These are phyloP conservation scores for Neoaliturus tenellus DNA, from an alignment of 2,888 invertebrate species.

Conservation along the genomic window DNA sequence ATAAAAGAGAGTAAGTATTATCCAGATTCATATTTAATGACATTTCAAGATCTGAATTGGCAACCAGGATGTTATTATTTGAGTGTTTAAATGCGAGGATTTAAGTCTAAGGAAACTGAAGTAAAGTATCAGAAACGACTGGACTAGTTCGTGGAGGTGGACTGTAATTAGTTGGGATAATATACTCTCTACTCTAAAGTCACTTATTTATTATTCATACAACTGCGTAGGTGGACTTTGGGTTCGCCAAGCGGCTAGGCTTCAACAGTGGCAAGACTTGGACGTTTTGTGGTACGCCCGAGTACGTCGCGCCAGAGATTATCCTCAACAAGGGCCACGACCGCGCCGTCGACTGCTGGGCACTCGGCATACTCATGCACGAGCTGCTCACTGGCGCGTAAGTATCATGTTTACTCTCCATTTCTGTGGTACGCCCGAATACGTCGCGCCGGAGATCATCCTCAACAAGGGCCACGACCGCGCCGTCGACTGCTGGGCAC, in stretches of 20 bases:
- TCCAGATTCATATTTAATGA: too few relatives aligned
- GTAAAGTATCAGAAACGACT: too few relatives aligned
- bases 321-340: constrained; percentile 85
- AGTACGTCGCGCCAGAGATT: constrained; percentile 79
- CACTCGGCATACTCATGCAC: constrained; percentile 80
- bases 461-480: constrained; percentile 84
- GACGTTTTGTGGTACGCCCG: constrained; percentile 85
- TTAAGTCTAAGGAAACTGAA: too few relatives aligned
- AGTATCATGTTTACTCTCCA: constrained; percentile 69
- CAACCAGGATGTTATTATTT: too few relatives aligned
- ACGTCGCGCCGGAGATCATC: constrained; percentile 79
- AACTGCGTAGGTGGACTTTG: constrained; percentile 80
- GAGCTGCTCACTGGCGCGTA: constrained; percentile 82
- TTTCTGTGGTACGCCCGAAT: constrained; percentile 84
- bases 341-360: constrained; percentile 84
- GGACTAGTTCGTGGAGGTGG: too few relatives aligned
- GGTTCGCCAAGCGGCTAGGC: constrained; percentile 81
- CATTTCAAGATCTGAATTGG: too few relatives aligned
- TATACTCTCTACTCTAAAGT: too few relatives aligned
- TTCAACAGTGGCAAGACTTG: constrained; percentile 80
- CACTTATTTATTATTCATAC: too few relatives aligned
- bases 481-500: constrained; percentile 84
- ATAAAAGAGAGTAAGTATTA: too few relatives aligned
- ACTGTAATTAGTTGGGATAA: too few relatives aligned
- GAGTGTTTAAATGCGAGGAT: too few relatives aligned